phyloP scores from a whole-genome alignment of 2,797 vertebrate species.

The Argya squamiceps region DNA sequence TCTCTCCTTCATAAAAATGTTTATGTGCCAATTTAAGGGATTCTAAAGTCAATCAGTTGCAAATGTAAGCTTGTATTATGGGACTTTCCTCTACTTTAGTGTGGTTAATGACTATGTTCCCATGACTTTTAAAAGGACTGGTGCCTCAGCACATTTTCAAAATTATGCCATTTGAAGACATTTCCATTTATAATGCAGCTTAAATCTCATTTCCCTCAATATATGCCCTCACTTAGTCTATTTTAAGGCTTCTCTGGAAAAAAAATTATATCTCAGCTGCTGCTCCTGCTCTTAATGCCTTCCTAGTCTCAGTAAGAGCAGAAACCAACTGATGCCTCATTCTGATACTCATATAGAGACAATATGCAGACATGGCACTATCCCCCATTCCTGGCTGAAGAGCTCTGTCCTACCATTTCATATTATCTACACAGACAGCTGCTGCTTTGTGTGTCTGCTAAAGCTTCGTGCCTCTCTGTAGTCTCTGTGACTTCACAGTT shows the following conservation, averaged over 20 bases:
- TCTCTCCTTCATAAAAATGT: background rate
- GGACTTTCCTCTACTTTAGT: slow-evolving; percentile 24
- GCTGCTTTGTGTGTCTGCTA: background rate
- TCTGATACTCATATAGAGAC: background rate
- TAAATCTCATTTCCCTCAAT: slow-evolving; percentile 62
- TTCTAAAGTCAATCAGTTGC: slow-evolving; percentile 30
- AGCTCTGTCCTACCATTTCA: background rate
- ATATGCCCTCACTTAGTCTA: slow-evolving; percentile 31
- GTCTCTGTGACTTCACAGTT: background rate
- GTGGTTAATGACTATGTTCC: slow-evolving; percentile 35
- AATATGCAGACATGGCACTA: background rate
- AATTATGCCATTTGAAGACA: slow-evolving; percentile 41
- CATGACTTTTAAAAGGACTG: slow-evolving; percentile 49
- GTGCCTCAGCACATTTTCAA: slow-evolving; percentile 52
- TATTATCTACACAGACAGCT: background rate
- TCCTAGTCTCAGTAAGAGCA: background rate
- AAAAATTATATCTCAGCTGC: background rate
- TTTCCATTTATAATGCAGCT: slow-evolving; percentile 53
- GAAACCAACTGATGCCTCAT: background rate
- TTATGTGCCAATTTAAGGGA: background rate
- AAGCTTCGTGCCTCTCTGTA: background rate
- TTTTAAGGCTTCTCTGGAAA: slow-evolving; percentile 24
- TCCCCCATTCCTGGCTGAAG: background rate
- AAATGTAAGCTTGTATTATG: background rate
- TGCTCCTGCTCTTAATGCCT: slow-evolving; percentile 21